Base-by-base conservation (phyloP, 2,797 vertebrate species). In the Amblyraja radiata region DNA sequence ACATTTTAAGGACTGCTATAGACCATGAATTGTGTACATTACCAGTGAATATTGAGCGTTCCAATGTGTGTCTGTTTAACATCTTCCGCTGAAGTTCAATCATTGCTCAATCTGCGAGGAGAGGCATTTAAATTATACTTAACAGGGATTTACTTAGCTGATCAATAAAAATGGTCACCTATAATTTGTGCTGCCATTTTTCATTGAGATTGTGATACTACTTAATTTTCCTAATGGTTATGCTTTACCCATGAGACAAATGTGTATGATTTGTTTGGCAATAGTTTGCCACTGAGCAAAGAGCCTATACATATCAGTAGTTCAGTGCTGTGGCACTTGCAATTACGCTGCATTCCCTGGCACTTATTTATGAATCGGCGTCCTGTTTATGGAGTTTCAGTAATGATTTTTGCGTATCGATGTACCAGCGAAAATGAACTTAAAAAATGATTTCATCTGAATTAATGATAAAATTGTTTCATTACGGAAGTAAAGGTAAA, bases 131-230 rank as follows among this genome's bases (percentile, higher is more conserved):
- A 92, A 92, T 92, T 92, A 92, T 92, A 92, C 46, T 92, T 92
- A 92, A 92, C 90, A 74, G 71, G 90, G 71, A 76, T 92, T 92
- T 92, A 92, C 90, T 92, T 92, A 92, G 90, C 90, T 76, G 71
- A 92, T 92, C 90, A 92, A 92, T 92, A 92, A 92, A 88, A 92
- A 76, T 73, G 90, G 90, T 92, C 71, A 71, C 90, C 90, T 92
- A 92, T 92, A 92, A 92, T 92, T 92, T 92, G 90, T 92, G 90
- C 71, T 92, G 90, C 90, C 90, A 92, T 92, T 92, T 92, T 92
- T 92, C 90, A 92, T 92, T 92, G 73, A 90, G 71, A 92, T 92
- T 92, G 90, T 92, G 90, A 71, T 92, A 76, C 90, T 76, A 46
- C 54, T 54, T 92, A 92, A 92, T 92, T 92, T 92, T 92, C 90